phyloP scores from a whole-genome alignment of 2,113 vertebrate genomes.

The Austrofundulus limnaeus region DNA sequence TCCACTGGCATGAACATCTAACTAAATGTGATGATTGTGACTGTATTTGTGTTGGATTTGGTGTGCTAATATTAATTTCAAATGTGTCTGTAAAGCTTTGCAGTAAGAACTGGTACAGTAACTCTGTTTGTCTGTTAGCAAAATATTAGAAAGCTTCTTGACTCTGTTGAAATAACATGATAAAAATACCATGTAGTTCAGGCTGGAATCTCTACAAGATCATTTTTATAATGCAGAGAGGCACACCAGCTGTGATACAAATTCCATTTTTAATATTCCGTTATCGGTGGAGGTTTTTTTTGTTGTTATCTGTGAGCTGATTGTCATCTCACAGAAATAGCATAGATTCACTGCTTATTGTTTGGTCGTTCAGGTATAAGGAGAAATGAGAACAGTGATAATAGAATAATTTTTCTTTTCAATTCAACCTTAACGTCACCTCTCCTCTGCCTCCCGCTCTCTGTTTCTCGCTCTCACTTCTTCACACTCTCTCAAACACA shows the following conservation, averaged over 20 bases:
- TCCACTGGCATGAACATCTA: too few species aligned
- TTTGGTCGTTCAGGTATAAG: slow-evolving; percentile 11
- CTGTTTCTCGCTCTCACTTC: neutral
- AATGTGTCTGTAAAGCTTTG: too few species aligned
- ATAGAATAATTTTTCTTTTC: slow-evolving; percentile 23
- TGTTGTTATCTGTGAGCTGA: slow-evolving; percentile 35
- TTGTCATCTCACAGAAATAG: slow-evolving; percentile 47
- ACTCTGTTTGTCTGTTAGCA: too few species aligned
- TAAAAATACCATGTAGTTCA: slow-evolving; percentile 12
- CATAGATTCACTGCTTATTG: slow-evolving; percentile 16
- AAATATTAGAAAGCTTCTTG: neutral
- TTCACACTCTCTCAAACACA: neutral
- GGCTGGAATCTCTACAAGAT: slow-evolving; percentile 9
- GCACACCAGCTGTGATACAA: slow-evolving; percentile 21
- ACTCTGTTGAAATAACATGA: slow-evolving; percentile 13
- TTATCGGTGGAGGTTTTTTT: slow-evolving; percentile 35
- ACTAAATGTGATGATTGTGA: too few species aligned
- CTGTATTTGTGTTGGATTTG: too few species aligned
- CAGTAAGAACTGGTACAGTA: too few species aligned
- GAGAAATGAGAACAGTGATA: slow-evolving; percentile 38
- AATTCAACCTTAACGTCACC: slow-evolving; percentile 23
- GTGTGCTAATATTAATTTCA: too few species aligned
- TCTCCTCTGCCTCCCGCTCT: neutral
- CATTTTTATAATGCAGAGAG: slow-evolving; percentile 12
- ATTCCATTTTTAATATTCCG: slow-evolving; percentile 46